These are phyloP conservation scores for Crotalus viridis DNA, from an alignment of 2,113 vertebrate species.

Conservation along the genomic window DNA sequence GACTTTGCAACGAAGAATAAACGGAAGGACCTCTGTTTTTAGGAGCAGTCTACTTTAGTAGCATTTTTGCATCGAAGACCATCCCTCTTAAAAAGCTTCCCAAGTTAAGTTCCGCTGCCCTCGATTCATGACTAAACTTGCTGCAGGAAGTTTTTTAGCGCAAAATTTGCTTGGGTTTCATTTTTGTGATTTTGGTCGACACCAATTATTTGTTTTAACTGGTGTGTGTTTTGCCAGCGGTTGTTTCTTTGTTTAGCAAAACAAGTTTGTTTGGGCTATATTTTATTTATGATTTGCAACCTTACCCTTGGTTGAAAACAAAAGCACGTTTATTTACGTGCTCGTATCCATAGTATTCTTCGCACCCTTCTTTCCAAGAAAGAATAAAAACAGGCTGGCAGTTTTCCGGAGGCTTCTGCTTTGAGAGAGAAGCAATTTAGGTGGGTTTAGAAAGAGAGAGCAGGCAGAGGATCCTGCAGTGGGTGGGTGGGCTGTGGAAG, in stretches of 20 bases:
- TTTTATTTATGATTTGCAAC: not conserved
- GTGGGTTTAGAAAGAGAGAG: not conserved
- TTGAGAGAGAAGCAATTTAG: not conserved
- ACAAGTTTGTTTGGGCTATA: not conserved
- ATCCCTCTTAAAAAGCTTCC: not conserved
- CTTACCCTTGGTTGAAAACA: not conserved
- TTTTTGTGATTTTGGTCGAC: not conserved
- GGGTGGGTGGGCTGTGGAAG: not conserved
- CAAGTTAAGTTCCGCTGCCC: not conserved
- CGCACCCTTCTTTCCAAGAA: not conserved
- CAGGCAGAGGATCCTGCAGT: not conserved
- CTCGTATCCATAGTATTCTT: not conserved
- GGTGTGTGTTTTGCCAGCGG: not conserved
- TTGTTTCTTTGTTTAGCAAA: not conserved
- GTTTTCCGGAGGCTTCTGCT: not conserved
- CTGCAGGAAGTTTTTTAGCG: not conserved
- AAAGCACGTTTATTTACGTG: not conserved
- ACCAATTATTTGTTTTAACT: not conserved
- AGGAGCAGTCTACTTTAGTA: no score
- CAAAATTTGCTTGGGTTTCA: not conserved
- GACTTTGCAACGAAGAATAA: no score
- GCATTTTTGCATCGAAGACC: not conserved
- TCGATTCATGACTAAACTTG: not conserved
- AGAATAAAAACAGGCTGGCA: not conserved
- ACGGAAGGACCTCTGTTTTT: accelerated